Base-by-base conservation (phyloP, 92 coral and sea anemone species). In the Phenganax stokvisi region DNA sequence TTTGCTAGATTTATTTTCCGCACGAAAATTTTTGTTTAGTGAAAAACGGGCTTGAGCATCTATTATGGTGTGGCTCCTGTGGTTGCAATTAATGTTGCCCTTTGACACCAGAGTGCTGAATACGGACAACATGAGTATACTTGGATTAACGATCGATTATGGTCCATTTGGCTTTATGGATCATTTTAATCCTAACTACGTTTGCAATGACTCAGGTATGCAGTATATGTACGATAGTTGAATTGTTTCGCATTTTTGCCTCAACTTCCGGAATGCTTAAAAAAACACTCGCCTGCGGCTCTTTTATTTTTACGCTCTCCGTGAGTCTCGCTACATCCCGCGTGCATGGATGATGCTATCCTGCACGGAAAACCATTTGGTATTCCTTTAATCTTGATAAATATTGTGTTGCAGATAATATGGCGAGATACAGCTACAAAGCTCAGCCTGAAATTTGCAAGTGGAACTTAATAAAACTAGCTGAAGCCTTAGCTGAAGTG, bases 111-210 rank as follows among this genome's bases (percentile, higher is more conserved):
- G 99, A 57, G 97, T 92, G 28, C 87, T 96, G 61, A 96, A 96
- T 87, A 96, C 99, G 65, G 99, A 96, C 76, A 96, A 96, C 72
- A 96, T 92, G 97, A 96, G 97, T 81, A 90, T 96, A 28, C 80
- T 90, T 28, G 99, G 99, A 28, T 82, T 96, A 20, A 96, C 99
- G 10, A 96, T 96, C 85, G 99, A 96, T 73, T 96, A 96, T 86
- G 99, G 99, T 20, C 99, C 99, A 55, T 96, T 96, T 85, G 99
- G 99, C 12, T 96, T 96, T 77, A 81, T 96, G 97, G 99, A 96
- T 80, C 77, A 84, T 76, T 96, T 88, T 70, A 87, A 96, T 63
- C 90, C 88, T 51, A 87, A 87, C 54, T 93, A 88, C 57, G 84
- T 96, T 20, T 96, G 99, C 82, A 96, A 96, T 87, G 99, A 88